Evolutionary conservation across 2,888 invertebrate species (phyloP).

Genomic region (Metalampra italica): DNA sequence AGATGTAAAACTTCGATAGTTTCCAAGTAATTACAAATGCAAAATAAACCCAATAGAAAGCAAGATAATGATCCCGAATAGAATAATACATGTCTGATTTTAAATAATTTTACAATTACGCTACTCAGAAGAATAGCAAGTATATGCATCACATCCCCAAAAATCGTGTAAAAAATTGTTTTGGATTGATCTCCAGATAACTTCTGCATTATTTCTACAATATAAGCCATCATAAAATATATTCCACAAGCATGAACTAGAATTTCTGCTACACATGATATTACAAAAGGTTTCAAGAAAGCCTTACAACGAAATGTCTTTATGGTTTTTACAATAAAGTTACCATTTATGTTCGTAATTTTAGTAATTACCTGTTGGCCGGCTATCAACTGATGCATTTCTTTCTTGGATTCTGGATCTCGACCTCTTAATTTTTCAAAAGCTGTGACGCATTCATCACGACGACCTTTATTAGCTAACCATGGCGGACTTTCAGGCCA

Average conservation of each 20-base stretch:
- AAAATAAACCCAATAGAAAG: not conserved
- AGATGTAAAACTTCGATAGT: not conserved
- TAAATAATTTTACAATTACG: not conserved
- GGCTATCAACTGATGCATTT: conserved; percentile 16
- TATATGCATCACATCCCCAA: not conserved
- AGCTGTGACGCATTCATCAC: conserved; percentile 15
- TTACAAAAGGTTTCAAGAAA: not conserved
- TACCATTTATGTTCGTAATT: not conserved
- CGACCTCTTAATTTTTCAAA: conserved; percentile 20
- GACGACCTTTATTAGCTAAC: conserved; percentile 21
- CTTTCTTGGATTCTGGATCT: conserved; percentile 13
- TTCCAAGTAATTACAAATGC: not conserved
- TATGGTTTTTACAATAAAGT: not conserved
- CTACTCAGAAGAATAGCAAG: not conserved
- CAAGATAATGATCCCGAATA: not conserved
- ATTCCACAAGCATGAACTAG: not conserved
- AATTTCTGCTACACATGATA: not conserved
- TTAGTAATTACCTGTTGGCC: conserved; percentile 13
- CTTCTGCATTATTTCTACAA: not conserved
- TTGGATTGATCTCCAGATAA: not conserved
- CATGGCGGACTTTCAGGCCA: conserved; percentile 24
- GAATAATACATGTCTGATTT: not conserved
- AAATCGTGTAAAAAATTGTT: not conserved
- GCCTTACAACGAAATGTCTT: not conserved
- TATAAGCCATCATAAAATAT: not conserved